Evolutionary conservation across 64 coral and sea anemone species (phyloP), one percentile per base, ranked within the genome.

Genomic region (Stylophora pistillata): DNA sequence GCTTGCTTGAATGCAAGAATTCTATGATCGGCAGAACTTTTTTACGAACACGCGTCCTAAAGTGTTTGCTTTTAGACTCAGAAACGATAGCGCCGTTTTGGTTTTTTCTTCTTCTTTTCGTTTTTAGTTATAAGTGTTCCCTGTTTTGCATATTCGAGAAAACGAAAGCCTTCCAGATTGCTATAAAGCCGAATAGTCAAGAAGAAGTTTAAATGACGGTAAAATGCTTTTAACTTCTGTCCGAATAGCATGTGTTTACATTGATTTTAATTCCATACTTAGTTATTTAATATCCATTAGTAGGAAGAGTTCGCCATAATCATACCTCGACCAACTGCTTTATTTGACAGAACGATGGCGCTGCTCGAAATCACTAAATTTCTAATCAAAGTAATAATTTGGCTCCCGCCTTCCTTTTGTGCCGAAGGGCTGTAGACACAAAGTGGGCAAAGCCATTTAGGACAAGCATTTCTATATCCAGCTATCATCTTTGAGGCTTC

Each of bases 201-300:
- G 30, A 66, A 70, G 53, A 20, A 62, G 59, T 11, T 1, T 21
- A 68, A 68, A 9, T 68, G 20, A 68, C 64, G 21, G 23, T 5
- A 1, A 23, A 70, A 41, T 26, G 30, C 16, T 23, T 84, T 84
- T 69, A 62, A 69, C 31, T 5, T 20, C 5, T 64, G 21, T 53
- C 62, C 12, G 60, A 64, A n/a, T 65, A 66, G n/a, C 59, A 82
- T 66, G 59, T 82, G 58, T 64, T 82, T 64, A 68, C 79, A 47
- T 5, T 41, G 12, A 82, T 84, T 70, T 69, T 70, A 37, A 68
- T 70, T 84, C 37, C 69, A 84, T 60, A 34, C 32, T 21, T 13
- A 70, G 62, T 70, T 84, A 84, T 84, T 84, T 53, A 84, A 84
- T 53, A 18, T 60, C 80, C 34, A 84, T 84, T 69, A 54, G 18